Conservation (phyloP, 2,113 vertebrate genomes). For the Mastomys coucha region DNA sequence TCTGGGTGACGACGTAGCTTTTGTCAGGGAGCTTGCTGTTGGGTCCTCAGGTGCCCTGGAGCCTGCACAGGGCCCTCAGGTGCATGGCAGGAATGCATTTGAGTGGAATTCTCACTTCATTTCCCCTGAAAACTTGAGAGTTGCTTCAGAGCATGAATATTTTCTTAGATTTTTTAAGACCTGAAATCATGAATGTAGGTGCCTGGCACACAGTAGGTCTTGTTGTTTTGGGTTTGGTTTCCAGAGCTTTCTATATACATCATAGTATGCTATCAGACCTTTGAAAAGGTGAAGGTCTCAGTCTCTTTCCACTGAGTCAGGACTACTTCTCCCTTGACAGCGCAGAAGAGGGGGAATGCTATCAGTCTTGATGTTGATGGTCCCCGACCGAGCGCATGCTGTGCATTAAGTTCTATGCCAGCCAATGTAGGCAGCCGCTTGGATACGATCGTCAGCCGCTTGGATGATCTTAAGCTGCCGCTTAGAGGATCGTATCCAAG, state of each 20-base stretch:
- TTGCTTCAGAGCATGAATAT: not conserved
- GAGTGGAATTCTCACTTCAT: too few species aligned
- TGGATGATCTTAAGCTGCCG: too few species aligned
- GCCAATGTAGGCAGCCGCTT: too few species aligned
- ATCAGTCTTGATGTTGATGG: accelerated
- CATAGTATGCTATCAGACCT: too few species aligned
- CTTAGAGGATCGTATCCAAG: too few species aligned
- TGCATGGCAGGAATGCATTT: not conserved
- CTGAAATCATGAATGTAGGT: not conserved
- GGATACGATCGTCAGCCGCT: too few species aligned
- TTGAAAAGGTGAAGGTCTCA: not conserved
- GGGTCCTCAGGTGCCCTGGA: not conserved
- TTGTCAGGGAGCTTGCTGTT: not conserved
- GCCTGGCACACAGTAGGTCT: not conserved
- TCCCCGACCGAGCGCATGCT: not conserved
- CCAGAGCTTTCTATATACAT: not conserved
- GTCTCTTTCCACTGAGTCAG: not conserved
- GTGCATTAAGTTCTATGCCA: not conserved
- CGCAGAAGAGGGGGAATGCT: not conserved
- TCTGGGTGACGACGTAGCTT: accelerated
- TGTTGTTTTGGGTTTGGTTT: not conserved
- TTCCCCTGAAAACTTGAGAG: not conserved
- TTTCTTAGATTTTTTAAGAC: not conserved
- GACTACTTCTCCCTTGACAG: not conserved
- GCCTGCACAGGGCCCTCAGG: too few species aligned